Base-by-base conservation (phyloP, 1,140 invertebrate genomes). In the Contarinia nasturtii region DNA sequence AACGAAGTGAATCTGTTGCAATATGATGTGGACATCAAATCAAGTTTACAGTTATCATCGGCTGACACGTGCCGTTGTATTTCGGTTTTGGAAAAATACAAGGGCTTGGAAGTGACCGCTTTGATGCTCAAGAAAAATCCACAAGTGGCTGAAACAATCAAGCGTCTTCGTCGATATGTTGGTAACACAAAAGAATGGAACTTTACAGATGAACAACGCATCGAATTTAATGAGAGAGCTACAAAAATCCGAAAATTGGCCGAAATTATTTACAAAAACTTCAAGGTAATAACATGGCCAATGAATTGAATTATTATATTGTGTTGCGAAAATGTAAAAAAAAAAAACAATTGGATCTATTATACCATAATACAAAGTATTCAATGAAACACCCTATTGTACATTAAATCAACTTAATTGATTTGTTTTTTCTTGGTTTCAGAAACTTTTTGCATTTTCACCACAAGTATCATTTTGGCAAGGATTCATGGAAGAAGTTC, bases 51-150 rank as follows among this genome's bases (percentile, higher is more conserved):
- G 20, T 21, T 43, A 20, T 20, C 41, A 21, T 43, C 70, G 37
- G 79, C 80, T 1, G 73, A 84, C 57, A 69, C 73, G 1, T 74
- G 80, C 20, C 51, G 69, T 38, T 79, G 77, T 60, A 58, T 82
- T 14, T 67, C 73, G 33, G 55, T 74, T 1, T 61, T 82, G 41
- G 72, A 78, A 47, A 67, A 77, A 53, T 55, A 80, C 11, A 55
- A 59, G 40, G 63, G 65, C 67, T 58, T 88, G 40, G 67, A 80
- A 14, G 60, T 90, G 10, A 79, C 76, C 49, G 72, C 78, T 17
- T 55, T 90, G 2, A 86, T 89, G 80, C 61, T 92, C 21, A 77
- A 88, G 53, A 90, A 89, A 54, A 82, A 91, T 67, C 80, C 86
- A 0, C 74, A 80, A 47, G 75, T 86, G 48, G 74, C 91, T 46